These are phyloP conservation scores for Andrena bucephala DNA, from an alignment of 2,888 invertebrate species.

Conservation along the genomic window DNA sequence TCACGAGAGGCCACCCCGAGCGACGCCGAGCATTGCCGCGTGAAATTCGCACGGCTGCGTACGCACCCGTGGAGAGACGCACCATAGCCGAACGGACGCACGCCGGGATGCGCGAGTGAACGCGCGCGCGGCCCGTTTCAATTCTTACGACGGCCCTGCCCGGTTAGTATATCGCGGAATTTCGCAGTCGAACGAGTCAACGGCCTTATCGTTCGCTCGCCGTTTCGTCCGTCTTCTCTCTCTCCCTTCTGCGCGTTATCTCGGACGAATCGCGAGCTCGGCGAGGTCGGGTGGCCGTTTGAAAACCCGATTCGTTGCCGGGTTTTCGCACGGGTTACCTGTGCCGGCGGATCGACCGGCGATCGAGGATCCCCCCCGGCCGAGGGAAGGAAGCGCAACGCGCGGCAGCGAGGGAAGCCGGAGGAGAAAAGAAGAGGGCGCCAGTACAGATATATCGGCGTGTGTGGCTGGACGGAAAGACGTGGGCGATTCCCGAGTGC, in stretches of 20 bases:
- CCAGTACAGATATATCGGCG: slow-evolving; percentile 69
- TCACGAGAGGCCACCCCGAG: background rate
- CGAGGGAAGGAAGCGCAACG: slow-evolving; percentile 17
- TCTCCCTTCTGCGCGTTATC: slow-evolving; percentile 8
- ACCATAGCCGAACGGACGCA: slow-evolving; percentile 7
- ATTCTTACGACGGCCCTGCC: slow-evolving; percentile 56
- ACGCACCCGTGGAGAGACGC: background rate
- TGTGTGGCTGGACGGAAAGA: slow-evolving; percentile 73
- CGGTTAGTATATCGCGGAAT: slow-evolving; percentile 71
- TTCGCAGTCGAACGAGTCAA: slow-evolving; percentile 79
- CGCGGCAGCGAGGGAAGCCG: slow-evolving; percentile 43
- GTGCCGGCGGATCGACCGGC: slow-evolving; percentile 7
- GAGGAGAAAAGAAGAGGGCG: slow-evolving; percentile 66
- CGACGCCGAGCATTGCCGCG: slow-evolving; percentile 27
- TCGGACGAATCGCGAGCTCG: too few relatives aligned
- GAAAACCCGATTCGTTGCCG: slow-evolving; percentile 7
- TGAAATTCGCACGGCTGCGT: slow-evolving; percentile 43
- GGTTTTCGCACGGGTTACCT: background rate
- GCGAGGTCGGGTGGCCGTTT: background rate
- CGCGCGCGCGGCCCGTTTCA: slow-evolving; percentile 35
- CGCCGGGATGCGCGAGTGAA: slow-evolving; percentile 23
- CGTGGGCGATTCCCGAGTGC: slow-evolving; percentile 72
- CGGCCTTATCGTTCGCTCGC: slow-evolving; percentile 77
- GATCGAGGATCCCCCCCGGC: background rate
- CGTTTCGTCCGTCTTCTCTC: slow-evolving; percentile 35